Evolutionary conservation across 2,113 vertebrate genomes (phyloP).

Genomic region (Gobio gobio): DNA sequence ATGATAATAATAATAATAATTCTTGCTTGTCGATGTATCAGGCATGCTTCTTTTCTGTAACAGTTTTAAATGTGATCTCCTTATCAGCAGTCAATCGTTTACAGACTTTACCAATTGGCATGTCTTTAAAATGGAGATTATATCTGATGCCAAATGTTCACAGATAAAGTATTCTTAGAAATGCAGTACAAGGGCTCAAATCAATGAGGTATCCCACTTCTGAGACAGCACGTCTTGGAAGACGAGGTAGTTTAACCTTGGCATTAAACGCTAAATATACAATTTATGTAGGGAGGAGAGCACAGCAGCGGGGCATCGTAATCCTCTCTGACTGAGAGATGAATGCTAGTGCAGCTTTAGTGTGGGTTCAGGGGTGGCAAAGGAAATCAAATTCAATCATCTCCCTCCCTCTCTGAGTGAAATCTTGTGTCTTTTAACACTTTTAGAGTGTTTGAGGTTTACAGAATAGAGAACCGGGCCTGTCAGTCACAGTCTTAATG

Average conservation of each 20-base stretch:
- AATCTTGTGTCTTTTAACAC: constrained; percentile 54
- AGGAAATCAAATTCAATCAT: constrained; percentile 63
- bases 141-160: constrained; percentile 21
- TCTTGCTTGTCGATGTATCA: no score
- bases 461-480: constrained; percentile 17
- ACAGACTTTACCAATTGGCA: background rate
- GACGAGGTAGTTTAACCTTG: constrained; percentile 65
- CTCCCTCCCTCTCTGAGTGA: constrained; percentile 52
- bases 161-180: constrained; percentile 51
- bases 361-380: constrained; percentile 58
- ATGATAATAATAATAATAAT: background rate
- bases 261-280: constrained; percentile 65
- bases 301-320: constrained; percentile 59
- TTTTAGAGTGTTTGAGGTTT: constrained; percentile 61
- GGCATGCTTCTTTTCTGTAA: background rate
- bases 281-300: constrained; percentile 64
- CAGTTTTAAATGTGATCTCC: background rate
- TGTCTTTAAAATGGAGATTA: constrained; percentile 17
- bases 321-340: constrained; percentile 60
- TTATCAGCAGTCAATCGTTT: background rate
- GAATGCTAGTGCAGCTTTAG: constrained; percentile 59
- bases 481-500: constrained; percentile 48
- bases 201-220: constrained; percentile 56
- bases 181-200: constrained; percentile 52
- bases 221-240: constrained; percentile 53